A percentile compares a stretch with the other conserved stretches of the same genome.
phyloP scores from a whole-genome alignment of 1,140 invertebrate genomes.

The Trissolcus basalis region DNA sequence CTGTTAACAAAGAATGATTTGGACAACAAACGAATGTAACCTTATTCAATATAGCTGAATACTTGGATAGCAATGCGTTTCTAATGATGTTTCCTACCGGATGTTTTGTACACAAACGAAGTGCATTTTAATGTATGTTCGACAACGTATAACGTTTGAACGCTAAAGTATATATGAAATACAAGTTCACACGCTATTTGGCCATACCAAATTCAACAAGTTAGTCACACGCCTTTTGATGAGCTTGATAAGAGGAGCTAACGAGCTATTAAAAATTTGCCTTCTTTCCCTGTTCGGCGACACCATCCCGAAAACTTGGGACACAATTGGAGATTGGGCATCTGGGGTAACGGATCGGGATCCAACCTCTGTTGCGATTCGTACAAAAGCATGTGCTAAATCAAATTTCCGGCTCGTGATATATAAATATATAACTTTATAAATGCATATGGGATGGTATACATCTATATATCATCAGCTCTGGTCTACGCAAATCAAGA shows the following conservation, averaged over 20 bases:
- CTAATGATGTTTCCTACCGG: slow-evolving; percentile 18
- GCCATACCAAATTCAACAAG: slow-evolving; percentile 56
- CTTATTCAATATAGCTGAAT: too few species aligned
- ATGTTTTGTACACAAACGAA: slow-evolving; percentile 18
- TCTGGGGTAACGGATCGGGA: slow-evolving; percentile 32
- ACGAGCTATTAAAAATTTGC: slow-evolving; percentile 38
- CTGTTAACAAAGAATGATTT: slow-evolving; percentile 11
- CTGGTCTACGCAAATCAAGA: slow-evolving; percentile 47
- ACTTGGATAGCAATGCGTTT: not conserved
- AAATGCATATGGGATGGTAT: slow-evolving; percentile 9
- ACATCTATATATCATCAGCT: slow-evolving; percentile 47
- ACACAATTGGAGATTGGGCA: slow-evolving; percentile 45
- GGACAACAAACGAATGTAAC: too few species aligned
- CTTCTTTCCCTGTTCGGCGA: slow-evolving; percentile 15
- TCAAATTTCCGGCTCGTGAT: slow-evolving; percentile 36
- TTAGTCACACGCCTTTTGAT: slow-evolving; percentile 59
- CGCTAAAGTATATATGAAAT: slow-evolving; percentile 46
- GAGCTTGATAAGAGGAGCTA: slow-evolving; percentile 55
- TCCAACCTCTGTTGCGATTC: slow-evolving; percentile 38
- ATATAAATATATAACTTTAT: slow-evolving; percentile 4
- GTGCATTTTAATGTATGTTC: slow-evolving; percentile 43
- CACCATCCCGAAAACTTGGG: slow-evolving; percentile 26
- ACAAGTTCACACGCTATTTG: slow-evolving; percentile 52
- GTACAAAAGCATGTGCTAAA: slow-evolving; percentile 53
- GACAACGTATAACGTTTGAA: slow-evolving; percentile 35